Evolutionary conservation across 2,113 vertebrate genomes (phyloP).

Genomic region (Pantherophis guttatus): DNA sequence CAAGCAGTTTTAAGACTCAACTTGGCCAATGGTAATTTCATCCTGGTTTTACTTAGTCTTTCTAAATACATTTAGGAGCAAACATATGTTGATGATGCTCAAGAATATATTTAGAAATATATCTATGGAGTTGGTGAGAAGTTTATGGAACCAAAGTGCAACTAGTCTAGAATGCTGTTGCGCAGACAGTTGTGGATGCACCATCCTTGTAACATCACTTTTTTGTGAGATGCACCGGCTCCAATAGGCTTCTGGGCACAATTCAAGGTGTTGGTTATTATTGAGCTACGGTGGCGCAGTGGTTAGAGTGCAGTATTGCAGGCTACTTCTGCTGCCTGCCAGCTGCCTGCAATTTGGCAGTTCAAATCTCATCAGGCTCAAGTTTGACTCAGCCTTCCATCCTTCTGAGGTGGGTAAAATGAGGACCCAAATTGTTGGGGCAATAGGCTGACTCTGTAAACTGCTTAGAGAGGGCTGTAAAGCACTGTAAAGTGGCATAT

Average conservation of each 20-base stretch:
- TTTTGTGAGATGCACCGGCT: neutral
- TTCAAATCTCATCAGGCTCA: too few relatives aligned
- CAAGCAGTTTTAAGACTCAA: constrained; percentile 36
- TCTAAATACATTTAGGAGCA: neutral
- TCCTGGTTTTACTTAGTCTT: constrained; percentile 5
- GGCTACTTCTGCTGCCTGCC: too few relatives aligned
- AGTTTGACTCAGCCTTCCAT: too few relatives aligned
- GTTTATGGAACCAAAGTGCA: neutral
- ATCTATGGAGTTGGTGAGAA: neutral
- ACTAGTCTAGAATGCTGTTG: neutral
- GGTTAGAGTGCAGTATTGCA: too few relatives aligned
- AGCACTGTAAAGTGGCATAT: too few relatives aligned
- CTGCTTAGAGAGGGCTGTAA: too few relatives aligned
- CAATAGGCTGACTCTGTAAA: too few relatives aligned
- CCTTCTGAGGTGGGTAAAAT: too few relatives aligned
- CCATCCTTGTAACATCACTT: neutral
- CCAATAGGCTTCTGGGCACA: neutral
- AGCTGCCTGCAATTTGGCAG: too few relatives aligned
- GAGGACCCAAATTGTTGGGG: too few relatives aligned
- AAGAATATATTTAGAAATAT: neutral
- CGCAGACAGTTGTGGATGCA: neutral
- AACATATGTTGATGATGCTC: constrained; percentile 1
- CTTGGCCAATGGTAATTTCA: neutral
- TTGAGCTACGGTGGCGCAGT: too few relatives aligned
- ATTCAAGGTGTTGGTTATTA: neutral